Percentiles rank a stretch among this genome's conserved stretches.
Evolutionary conservation across 2,797 vertebrate genomes (phyloP).

Genomic region (Enoplosus armatus): DNA sequence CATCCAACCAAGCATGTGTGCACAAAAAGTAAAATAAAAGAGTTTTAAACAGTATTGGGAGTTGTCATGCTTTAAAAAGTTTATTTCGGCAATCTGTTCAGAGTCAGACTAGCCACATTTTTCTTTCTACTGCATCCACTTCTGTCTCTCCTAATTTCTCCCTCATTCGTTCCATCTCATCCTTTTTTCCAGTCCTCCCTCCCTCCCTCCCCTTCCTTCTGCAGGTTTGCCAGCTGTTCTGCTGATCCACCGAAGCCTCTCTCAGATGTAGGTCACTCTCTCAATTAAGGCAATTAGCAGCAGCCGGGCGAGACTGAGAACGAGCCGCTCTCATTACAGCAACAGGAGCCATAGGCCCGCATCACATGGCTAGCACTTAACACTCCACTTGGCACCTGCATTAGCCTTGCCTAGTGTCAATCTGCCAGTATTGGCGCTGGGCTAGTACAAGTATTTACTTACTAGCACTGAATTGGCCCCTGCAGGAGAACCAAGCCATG

Average conservation of each 20-base stretch:
- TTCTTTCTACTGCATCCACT: constrained; percentile 24
- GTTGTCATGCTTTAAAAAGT: constrained; percentile 41
- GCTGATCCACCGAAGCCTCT: constrained; percentile 66
- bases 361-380: constrained; percentile 64
- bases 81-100: constrained; percentile 43
- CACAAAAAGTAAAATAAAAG: constrained; percentile 14
- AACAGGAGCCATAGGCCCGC: constrained; percentile 73
- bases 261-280: constrained; percentile 80
- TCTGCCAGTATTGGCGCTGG: constrained; percentile 38
- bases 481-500: constrained; percentile 20
- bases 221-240: constrained; percentile 78
- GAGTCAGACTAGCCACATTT: constrained; percentile 24
- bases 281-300: constrained; percentile 83
- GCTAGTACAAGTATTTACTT: constrained; percentile 44
- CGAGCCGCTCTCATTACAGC: constrained; percentile 68
- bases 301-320: constrained; percentile 60
- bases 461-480: constrained; percentile 35
- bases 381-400: constrained; percentile 71
- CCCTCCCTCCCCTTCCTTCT: constrained; percentile 19
- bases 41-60: constrained; percentile 33
- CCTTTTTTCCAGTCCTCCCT: constrained; percentile 4
- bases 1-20: constrained; percentile 25
- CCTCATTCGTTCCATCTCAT: constrained; percentile 48
- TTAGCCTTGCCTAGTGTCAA: constrained; percentile 44
- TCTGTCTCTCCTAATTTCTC: constrained; percentile 47